A percentile compares a stretch with the other conserved stretches of the same genome.
phyloP scores from a whole-genome alignment of 2,797 vertebrate genomes.

The Amniataba percoides region DNA sequence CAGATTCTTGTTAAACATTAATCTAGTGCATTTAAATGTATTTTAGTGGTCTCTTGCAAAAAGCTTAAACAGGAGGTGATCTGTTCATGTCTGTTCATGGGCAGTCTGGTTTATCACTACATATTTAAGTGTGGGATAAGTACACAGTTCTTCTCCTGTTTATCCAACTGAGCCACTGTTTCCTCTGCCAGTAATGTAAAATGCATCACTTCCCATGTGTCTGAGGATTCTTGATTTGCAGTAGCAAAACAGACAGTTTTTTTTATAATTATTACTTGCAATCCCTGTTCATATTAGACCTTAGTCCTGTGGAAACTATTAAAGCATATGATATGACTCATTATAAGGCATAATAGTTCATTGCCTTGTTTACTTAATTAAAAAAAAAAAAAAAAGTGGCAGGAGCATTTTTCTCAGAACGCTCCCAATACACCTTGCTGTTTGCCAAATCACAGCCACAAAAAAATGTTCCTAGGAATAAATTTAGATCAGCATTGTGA shows the following conservation, averaged over 20 bases:
- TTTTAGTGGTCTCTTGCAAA: not conserved
- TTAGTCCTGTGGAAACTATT: conserved; percentile 43
- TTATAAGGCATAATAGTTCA: conserved; percentile 51
- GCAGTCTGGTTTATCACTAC: conserved; percentile 28
- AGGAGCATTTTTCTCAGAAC: conserved; percentile 51
- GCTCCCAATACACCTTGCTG: conserved; percentile 47
- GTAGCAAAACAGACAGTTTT: conserved; percentile 57
- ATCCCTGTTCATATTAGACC: conserved; percentile 40
- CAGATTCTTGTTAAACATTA: not conserved
- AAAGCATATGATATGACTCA: conserved; percentile 50
- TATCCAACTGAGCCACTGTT: conserved; percentile 36
- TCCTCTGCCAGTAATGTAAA: conserved; percentile 65
- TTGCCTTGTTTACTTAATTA: conserved; percentile 53
- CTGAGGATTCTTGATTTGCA: conserved; percentile 58
- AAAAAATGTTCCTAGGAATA: conserved; percentile 64
- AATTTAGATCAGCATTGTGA: conserved; percentile 66
- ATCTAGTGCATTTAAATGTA: not conserved
- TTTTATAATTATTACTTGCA: conserved; percentile 52
- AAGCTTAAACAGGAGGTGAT: not conserved
- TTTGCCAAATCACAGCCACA: conserved; percentile 67
- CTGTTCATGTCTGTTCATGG: not conserved
- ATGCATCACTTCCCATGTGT: conserved; percentile 50
- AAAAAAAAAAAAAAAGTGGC: conserved; percentile 19
- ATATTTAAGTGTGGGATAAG: no score
- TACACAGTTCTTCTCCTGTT: conserved; percentile 36